Percentiles rank a stretch among this genome's conserved stretches.
phyloP scores from a whole-genome alignment of 2,888 invertebrate species.

The Cosmia trapezina region DNA sequence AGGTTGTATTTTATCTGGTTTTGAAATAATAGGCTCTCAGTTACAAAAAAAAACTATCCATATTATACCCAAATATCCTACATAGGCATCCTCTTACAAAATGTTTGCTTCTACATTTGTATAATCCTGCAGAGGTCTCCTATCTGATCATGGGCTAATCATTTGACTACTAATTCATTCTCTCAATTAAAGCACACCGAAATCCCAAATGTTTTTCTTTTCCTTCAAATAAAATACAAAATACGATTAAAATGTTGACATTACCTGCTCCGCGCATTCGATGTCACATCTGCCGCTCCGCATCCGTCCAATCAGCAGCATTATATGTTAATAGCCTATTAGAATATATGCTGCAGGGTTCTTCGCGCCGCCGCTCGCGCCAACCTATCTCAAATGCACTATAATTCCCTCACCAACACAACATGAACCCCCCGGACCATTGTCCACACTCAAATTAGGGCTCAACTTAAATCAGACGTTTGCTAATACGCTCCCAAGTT shows the following conservation, averaged over 20 bases:
- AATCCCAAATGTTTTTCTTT: background rate
- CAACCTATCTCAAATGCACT: conserved; percentile 73
- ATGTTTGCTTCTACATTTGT: background rate
- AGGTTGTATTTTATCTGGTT: background rate
- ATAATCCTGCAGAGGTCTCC: background rate
- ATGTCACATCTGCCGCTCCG: conserved; percentile 87
- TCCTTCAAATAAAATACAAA: background rate
- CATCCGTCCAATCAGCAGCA: conserved; percentile 91
- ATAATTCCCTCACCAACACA: conserved; percentile 70
- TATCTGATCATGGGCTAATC: background rate
- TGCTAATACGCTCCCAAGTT: conserved; percentile 66
- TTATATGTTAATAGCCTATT: conserved; percentile 91
- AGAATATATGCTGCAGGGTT: conserved; percentile 86
- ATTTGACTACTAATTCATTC: background rate
- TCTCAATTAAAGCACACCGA: background rate
- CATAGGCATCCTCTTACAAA: background rate
- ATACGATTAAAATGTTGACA: conserved; percentile 69
- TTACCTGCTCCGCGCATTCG: conserved; percentile 72
- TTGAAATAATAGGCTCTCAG: background rate
- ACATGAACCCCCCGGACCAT: conserved; percentile 64
- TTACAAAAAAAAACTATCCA: background rate
- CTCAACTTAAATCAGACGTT: conserved; percentile 71
- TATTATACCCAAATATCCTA: too few species aligned
- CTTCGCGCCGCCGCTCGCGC: conserved; percentile 81
- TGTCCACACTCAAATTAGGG: conserved; percentile 50